Base-by-base conservation (phyloP, 2,797 vertebrate species). In the Gobionotothen gibberifrons region DNA sequence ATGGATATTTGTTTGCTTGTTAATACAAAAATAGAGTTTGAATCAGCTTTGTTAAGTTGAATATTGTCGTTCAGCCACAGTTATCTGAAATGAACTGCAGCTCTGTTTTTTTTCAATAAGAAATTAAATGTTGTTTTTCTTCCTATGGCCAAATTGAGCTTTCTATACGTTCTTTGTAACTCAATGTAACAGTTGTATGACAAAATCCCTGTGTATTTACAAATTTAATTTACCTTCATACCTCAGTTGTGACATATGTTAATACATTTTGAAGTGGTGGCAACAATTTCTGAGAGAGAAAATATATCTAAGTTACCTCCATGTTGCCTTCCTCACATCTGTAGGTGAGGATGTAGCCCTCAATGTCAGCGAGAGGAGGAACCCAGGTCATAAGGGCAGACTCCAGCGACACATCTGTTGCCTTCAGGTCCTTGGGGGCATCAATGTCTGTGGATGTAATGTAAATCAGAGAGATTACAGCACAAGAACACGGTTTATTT, bases 271-370 rank as follows among this genome's bases (percentile, higher is more conserved):
- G 12, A 4, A 36, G 16, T 67, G 29, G 32, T 40, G 26, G 22
- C 3, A 21, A 17, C 19, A 4, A 62, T 19, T 21, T 42, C 29
- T 39, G 12, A 7, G 49, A 65, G 42, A 47, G 9, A 12, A 43
- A 55, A 51, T 11, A 4, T 21, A 9, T 60, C 1, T 15, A 29
- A 19, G 52, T 90, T 36, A 95, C 95, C 93, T 94, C 79, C 68
- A 63, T 55, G 40, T 72, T 93, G 48, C 94, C 93, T 6, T 94
- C 93, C 47, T 82, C 91, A 43, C 93, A 73, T 49, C 89, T 93
- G 86, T 95, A 97, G 36, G 90, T 96, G 69, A 98, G 92, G 74
- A 90, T 69, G 60, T 96, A 97, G 13, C 96, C 96, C 16, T 96
- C 94, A 3, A 96, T 96, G 78, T 94, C 85, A 51, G 97, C 96